Percentiles rank a stretch among this genome's conserved stretches.
Evolutionary conservation across 2,797 vertebrate genomes (phyloP).

Genomic region (Bryconaethiops microstoma): DNA sequence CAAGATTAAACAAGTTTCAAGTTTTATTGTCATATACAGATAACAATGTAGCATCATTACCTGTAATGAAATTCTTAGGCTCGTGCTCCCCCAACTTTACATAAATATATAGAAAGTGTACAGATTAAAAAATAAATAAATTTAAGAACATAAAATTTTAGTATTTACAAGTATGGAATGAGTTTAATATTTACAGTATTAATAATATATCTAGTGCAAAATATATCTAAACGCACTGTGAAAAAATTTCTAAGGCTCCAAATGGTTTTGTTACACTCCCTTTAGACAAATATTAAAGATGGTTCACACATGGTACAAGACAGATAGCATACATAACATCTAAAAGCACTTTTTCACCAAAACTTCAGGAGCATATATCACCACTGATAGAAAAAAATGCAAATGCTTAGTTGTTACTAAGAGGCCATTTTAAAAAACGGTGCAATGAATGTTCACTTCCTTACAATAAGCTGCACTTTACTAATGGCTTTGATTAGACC

Average conservation of each 20-base stretch:
- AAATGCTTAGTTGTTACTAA: background rate
- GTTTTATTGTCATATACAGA: no score
- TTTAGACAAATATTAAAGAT: background rate
- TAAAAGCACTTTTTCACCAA: background rate
- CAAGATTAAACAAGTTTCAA: no score
- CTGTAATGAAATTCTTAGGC: no score
- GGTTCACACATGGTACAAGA: background rate
- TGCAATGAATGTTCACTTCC: conserved; percentile 51
- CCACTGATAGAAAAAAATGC: background rate
- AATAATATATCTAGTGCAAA: no score
- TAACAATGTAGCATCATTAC: no score
- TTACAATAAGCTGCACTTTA: conserved; percentile 60
- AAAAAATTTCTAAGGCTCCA: background rate
- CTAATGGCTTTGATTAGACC: conserved; percentile 68
- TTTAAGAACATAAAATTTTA: no score
- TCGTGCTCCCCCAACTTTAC: no score
- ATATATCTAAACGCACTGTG: no score
- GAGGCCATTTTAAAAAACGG: conserved; percentile 50
- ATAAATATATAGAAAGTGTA: no score
- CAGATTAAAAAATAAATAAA: no score
- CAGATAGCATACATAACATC: background rate
- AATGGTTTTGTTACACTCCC: background rate
- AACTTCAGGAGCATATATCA: background rate
- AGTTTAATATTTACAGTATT: no score
- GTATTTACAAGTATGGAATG: no score